Base-by-base conservation (phyloP, 2,888 invertebrate genomes). In the Anoplius nigerrimus region DNA sequence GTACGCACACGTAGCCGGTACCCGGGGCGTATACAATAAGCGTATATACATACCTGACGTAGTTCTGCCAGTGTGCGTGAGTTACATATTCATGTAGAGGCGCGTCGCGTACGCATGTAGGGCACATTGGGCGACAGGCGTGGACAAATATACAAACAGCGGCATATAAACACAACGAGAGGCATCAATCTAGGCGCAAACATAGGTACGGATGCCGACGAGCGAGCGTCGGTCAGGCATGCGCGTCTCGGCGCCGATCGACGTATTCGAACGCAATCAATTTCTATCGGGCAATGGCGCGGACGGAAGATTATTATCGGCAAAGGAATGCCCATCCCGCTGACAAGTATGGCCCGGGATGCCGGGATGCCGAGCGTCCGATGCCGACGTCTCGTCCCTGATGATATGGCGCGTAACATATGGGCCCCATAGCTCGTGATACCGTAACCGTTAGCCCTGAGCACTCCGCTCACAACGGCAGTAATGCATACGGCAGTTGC, bases 251-350 rank as follows among this genome's bases (percentile, higher is more conserved):
- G 11, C 34, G 24, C 53, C 42, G 72, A 58, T 58, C 45, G 52
- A 8, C 27, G 66, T 48, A 52, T 62, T 65, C 61, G 58, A 24
- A 67, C 62, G 75, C 74, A 76, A 83, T 82, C 75, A 76, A 83
- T 80, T 81, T 77, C 82, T 74, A 76, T 81, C 73, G 72, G n/a
- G 69, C 68, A 71, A 68, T 78, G 76, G 70, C 74, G 71, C 62
- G 75, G 70, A 77, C 57, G 71, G 71, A 72, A 75, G 77, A 79
- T 79, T 71, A 79, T 77, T 79, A 84, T 82, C 75, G 56, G 42
- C 63, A 22, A 54, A 67, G 72, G 68, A 79, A 80, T 76, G 66
- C 64, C 63, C 66, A 48, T 73, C 55, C 62, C 60, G 51, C 63
- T 51, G 21, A 53, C 53, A 62, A 55, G 52, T 55, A 64, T 42